These are phyloP conservation scores for Hippocampus mohnikei DNA, from an alignment of 2,113 vertebrate species.

Conservation along the genomic window DNA sequence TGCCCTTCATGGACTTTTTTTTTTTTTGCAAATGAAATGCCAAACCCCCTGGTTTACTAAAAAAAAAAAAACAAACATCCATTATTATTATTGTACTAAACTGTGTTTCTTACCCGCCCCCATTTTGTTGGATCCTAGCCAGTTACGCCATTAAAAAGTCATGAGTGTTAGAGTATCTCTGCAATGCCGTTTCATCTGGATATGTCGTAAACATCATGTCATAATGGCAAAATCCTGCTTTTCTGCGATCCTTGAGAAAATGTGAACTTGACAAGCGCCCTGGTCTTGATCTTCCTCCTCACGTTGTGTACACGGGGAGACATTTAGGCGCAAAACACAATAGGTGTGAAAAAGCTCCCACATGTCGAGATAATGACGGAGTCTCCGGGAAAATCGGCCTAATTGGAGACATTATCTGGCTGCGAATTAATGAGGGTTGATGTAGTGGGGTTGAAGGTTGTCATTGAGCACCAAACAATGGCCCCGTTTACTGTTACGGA, in stretches of 20 bases:
- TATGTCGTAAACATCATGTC: constrained; percentile 35
- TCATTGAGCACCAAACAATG: constrained; percentile 18
- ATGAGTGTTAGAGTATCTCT: constrained; percentile 31
- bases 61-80: not conserved
- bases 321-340: not conserved
- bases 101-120: constrained; percentile 11
- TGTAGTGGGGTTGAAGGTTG: constrained; percentile 18
- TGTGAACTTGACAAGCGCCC: constrained; percentile 36
- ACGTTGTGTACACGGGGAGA: constrained; percentile 13
- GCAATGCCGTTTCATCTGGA: constrained; percentile 4
- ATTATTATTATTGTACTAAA: not conserved
- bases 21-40: not conserved
- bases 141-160: constrained; percentile 32
- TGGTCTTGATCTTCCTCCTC: constrained; percentile 28
- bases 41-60: not conserved
- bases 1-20: not conserved
- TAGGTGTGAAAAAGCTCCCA: not conserved
- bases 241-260: constrained; percentile 37
- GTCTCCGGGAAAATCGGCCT: constrained; percentile 42
- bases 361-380: constrained; percentile 55
- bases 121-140: constrained; percentile 18
- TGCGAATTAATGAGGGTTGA: constrained; percentile 27
- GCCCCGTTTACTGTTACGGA: constrained; percentile 9
- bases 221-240: constrained; percentile 12
- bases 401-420: constrained; percentile 57